These are phyloP conservation scores for Cyclophora punctaria DNA, from an alignment of 2,888 invertebrate species.

Conservation along the genomic window DNA sequence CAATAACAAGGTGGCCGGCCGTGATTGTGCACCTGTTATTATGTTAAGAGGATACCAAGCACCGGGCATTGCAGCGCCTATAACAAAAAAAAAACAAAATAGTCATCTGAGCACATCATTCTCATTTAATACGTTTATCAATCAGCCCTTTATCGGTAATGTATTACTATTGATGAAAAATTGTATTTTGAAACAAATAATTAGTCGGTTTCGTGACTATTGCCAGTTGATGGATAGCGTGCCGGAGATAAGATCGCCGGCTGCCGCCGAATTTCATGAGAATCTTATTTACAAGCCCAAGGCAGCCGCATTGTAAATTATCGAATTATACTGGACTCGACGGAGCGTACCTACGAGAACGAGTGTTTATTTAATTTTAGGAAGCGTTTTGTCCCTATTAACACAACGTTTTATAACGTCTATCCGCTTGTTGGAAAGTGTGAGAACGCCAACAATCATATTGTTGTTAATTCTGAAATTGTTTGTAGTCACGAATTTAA, in stretches of 20 bases:
- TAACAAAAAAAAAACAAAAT: conserved; percentile 13
- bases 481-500: conserved; percentile 52
- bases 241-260: conserved; percentile 56
- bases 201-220: conserved; percentile 59
- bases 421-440: conserved; percentile 48
- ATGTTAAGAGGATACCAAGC: conserved; percentile 4
- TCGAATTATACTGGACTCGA: conserved; percentile 57
- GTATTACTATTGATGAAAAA: conserved; percentile 48
- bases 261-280: conserved; percentile 65
- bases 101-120: conserved; percentile 13
- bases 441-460: conserved; percentile 43
- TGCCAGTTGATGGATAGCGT: conserved; percentile 60
- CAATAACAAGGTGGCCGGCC: conserved; percentile 54
- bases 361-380: conserved; percentile 67
- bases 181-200: conserved; percentile 49
- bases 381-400: conserved; percentile 61
- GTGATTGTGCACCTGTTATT: conserved; percentile 47
- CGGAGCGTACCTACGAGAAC: conserved; percentile 40
- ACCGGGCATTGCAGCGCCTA: not conserved
- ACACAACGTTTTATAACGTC: conserved; percentile 35
- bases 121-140: conserved; percentile 19
- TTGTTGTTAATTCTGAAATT: conserved; percentile 43
- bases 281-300: conserved; percentile 58
- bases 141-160: conserved; percentile 29
- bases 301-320: conserved; percentile 59